Evolutionary conservation across 2,113 vertebrate genomes (phyloP), one percentile per base, ranked within the genome.

Genomic region (Prochilodus magdalenae): DNA sequence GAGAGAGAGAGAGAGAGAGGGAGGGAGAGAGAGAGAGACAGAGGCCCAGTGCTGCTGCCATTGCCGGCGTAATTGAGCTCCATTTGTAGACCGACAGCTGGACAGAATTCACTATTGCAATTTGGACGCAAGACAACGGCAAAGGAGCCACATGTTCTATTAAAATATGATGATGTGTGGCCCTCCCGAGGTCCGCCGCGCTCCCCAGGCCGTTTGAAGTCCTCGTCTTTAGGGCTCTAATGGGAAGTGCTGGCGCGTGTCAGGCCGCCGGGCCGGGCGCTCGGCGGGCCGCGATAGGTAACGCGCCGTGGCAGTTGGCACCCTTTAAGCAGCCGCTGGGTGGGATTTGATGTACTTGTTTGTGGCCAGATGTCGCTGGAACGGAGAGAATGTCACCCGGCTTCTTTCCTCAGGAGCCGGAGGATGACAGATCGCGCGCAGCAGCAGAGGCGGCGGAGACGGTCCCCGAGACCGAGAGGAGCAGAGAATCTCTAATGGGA

Each of bases 111-210:
- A 85, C 85, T 83, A 93, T 89, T 88, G 88, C 87, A 86, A 87
- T 91, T 92, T 92, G 92, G 90, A 87, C 87, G 85, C 51, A 85
- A 87, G 92, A 83, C 87, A 81, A 72, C 85, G 67, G 86, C 82
- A 79, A 83, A 83, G 89, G 86, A 33, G 89, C 90, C 89, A 90
- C 88, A 90, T 91, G 92, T 91, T 90, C 87, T 88, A 93, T 93
- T 92, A 93, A 93, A 93, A 91, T 88, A 89, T 91, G 91, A 93
- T 91, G 92, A 92, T 89, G 85, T 89, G 84, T 84, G 90, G 82
- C 87, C 90, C 90, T 82, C 57, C 81, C 24, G 81, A 62, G 77
- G 67, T 79, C 73, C 69, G 49, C 40, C 72, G 1, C 74, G 60
- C 30, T 85, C 88, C 74, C 88, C 75, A 62, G 74, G 75, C 85